Evolutionary conservation across 2,888 invertebrate species (phyloP), one percentile per base, ranked within the genome.

Genomic region (Mactromeris polynyma): DNA sequence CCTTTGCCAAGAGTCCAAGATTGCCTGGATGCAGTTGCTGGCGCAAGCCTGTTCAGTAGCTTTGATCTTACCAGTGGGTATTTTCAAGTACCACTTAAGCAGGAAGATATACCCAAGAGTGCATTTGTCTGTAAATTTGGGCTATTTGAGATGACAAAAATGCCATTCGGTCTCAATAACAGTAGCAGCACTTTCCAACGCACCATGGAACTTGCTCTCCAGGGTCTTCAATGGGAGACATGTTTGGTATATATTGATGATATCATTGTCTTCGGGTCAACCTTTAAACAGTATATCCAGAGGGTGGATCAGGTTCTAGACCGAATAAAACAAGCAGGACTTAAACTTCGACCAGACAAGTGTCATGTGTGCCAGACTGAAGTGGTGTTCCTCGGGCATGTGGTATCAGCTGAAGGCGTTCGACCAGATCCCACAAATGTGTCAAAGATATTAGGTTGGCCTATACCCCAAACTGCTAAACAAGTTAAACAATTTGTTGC

Each of bases 101-200:
- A 87, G 51, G 33, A 79, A 11, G 87, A 83, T n/a, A 87, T 87
- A 7, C 87, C 83, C 3, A 87, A 87, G 38, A 87, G 80, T 38
- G 77, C 87, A 21, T 91, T 91, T 64, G 69, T 81, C 14, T 90
- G 89, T 38, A 89, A 88, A 40, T 87, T 88, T 81, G 90, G 91
- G 1, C 83, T 87, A 0, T 93, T 77, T 64, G 90, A 93, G 54
- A 92, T 90, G 80, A 54, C 51, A 38, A 58, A 85, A 33, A 86
- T 93, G 87, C 84, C 90, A 7, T 88, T 91, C 81, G 93, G 90
- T 26, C 54, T 46, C 1, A 46, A 14, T 17, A 46, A 46, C 46
- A 7, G 6, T 1, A 46, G 46, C 17, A 7, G 6, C 11, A 46
- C 46, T 17, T 46, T 46, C 11, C 46, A 46, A 14, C 11, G 46